Evolutionary conservation across 2,888 invertebrate species (phyloP), one percentile per base, ranked within the genome.

Genomic region (Disparrhopalites patrizii): DNA sequence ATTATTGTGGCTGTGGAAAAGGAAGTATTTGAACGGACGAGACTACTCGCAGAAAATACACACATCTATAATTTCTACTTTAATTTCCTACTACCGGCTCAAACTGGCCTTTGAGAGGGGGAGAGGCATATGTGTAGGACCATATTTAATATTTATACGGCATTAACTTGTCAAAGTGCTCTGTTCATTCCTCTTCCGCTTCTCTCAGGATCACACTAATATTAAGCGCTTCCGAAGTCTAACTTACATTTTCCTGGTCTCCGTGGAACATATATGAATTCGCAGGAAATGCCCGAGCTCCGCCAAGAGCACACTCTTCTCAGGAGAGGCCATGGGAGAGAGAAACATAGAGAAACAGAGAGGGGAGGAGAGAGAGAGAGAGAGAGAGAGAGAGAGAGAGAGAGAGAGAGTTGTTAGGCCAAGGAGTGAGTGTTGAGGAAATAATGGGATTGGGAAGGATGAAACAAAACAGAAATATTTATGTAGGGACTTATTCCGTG

Each of bases 81-180:
- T n/a, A n/a, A n/a, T n/a, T n/a, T n/a, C n/a, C n/a, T n/a, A n/a
- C n/a, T n/a, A n/a, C n/a, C n/a, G n/a, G n/a, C n/a, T n/a, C n/a
- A n/a, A n/a, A n/a, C n/a, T n/a, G n/a, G n/a, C n/a, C n/a, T n/a
- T n/a, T n/a, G n/a, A n/a, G n/a, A n/a, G n/a, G n/a, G n/a, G n/a
- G n/a, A n/a, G n/a, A n/a, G n/a, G n/a, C n/a, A n/a, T n/a, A n/a
- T n/a, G n/a, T n/a, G n/a, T n/a, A n/a, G n/a, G n/a, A n/a, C n/a
- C n/a, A n/a, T n/a, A n/a, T 58, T 61, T 61, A 61, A 61, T 61
- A 61, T 61, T 61, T 61, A 61, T 61, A 51, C 51, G 27, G 61
- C 51, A 61, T 61, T 61, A 61, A 61, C 51, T 61, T 61, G 61
- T 61, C 51, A 36, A 33, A 58, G 36, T 30, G 33, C 27, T 40